A percentile compares a stretch with the other conserved stretches of the same genome.
phyloP scores from a whole-genome alignment of 2,113 vertebrate species.

The Megalops atlanticus region DNA sequence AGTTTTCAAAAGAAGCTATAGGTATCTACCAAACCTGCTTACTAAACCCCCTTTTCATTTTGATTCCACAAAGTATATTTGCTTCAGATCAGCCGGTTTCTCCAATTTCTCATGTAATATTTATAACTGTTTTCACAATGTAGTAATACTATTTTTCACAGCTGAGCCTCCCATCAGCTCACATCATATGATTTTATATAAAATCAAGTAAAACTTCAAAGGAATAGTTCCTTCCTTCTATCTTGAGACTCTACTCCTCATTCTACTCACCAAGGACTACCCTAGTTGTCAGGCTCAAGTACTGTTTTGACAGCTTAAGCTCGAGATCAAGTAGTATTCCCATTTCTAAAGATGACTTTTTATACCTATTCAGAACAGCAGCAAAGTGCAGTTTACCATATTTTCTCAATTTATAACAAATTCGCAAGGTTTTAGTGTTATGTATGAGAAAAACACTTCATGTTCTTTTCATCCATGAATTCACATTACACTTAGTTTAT shows the following conservation, averaged over 20 bases:
- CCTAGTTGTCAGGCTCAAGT: not conserved
- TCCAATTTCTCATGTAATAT: not conserved
- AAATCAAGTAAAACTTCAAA: not conserved
- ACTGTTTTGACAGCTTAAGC: not conserved
- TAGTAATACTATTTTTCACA: not conserved
- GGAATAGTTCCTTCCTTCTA: not conserved
- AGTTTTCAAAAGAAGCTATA: too few species aligned
- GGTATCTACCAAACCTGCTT: too few species aligned
- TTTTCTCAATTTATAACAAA: not conserved
- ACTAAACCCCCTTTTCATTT: too few species aligned
- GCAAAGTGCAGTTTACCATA: not conserved
- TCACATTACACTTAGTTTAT: too few species aligned
- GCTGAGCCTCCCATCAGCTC: not conserved
- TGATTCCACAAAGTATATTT: not conserved
- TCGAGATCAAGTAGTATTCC: not conserved
- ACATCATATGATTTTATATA: not conserved
- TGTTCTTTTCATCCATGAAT: conserved; percentile 1
- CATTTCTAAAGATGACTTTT: not conserved
- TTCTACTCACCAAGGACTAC: not conserved
- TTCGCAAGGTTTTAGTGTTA: too few species aligned
- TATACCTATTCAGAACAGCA: not conserved
- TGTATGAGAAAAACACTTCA: not conserved
- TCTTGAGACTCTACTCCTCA: not conserved
- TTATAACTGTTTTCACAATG: too few species aligned
- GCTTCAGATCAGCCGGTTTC: not conserved